These are phyloP conservation scores for Atherinomorus stipes DNA, from an alignment of 2,113 vertebrate genomes.

Conservation along the genomic window DNA sequence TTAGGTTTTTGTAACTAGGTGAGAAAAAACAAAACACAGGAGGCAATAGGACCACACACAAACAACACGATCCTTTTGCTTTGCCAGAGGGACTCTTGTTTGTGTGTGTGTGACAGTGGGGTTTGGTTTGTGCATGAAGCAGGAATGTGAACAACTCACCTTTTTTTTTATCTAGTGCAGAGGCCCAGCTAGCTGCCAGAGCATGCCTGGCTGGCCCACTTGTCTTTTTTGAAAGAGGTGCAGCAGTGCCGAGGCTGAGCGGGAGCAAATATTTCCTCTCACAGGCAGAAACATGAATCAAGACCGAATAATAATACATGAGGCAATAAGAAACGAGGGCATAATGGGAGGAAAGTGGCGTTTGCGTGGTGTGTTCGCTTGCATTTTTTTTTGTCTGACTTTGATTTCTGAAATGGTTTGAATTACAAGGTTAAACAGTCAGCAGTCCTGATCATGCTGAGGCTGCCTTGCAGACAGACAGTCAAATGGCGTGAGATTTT, in stretches of 20 bases:
- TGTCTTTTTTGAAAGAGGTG: conserved; percentile 46
- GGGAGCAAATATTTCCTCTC: conserved; percentile 24
- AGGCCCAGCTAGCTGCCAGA: conserved; percentile 73
- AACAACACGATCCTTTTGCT: conserved; percentile 42
- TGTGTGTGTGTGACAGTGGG: conserved; percentile 59
- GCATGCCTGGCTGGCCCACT: conserved; percentile 71
- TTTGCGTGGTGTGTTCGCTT: conserved; percentile 7
- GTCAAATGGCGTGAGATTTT: conserved; percentile 35
- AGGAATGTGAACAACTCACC: conserved; percentile 84
- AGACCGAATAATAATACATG: conserved; percentile 39
- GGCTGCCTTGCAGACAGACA: conserved; percentile 4
- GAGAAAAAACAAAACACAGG: conserved; percentile 30
- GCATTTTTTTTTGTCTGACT: background rate
- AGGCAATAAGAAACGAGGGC: background rate
- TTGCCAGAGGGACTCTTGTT: conserved; percentile 36
- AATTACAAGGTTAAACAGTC: background rate
- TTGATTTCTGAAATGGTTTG: conserved; percentile 1
- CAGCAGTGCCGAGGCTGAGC: conserved; percentile 27
- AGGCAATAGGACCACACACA: conserved; percentile 60
- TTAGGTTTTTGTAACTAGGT: conserved; percentile 3
- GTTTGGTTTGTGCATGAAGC: conserved; percentile 83
- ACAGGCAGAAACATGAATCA: conserved; percentile 21
- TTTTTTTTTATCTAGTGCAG: conserved; percentile 76
- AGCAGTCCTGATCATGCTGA: background rate
- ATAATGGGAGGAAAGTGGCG: background rate